phyloP scores from a whole-genome alignment of 1,140 invertebrate genomes.

The Drusus annulatus region DNA sequence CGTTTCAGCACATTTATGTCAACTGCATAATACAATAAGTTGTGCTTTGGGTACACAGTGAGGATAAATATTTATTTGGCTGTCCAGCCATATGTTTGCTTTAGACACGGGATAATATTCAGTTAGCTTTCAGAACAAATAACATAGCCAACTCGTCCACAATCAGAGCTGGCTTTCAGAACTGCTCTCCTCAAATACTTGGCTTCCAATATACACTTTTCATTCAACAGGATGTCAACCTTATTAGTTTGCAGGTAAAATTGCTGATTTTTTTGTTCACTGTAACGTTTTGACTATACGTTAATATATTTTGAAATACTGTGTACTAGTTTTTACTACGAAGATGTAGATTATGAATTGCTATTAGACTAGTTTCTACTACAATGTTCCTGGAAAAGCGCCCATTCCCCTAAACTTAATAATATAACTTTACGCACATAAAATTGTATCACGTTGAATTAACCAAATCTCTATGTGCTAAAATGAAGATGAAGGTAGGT shows the following conservation, averaged over 20 bases:
- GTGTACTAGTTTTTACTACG: too few species aligned
- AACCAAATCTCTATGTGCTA: too few species aligned
- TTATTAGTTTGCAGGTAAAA: background rate
- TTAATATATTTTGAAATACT: too few species aligned
- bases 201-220: background rate
- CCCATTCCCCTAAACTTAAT: too few species aligned
- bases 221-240: background rate
- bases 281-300: background rate
- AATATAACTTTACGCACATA: too few species aligned
- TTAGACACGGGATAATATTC: background rate
- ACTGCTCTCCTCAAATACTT: background rate
- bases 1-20: background rate
- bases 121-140: conserved; percentile 2
- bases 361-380: too few species aligned
- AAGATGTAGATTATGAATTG: too few species aligned
- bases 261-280: background rate
- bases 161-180: conserved; percentile 3
- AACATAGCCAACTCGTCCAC: background rate
- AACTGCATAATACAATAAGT: background rate
- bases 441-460: too few species aligned
- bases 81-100: background rate
- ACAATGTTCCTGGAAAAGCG: too few species aligned
- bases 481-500: too few species aligned
- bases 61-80: conserved; percentile 2
- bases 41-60: background rate